Evolutionary conservation across 1,140 invertebrate species (phyloP), one percentile per base, ranked within the genome.

Genomic region (Aphaenogaster ashmeadi): DNA sequence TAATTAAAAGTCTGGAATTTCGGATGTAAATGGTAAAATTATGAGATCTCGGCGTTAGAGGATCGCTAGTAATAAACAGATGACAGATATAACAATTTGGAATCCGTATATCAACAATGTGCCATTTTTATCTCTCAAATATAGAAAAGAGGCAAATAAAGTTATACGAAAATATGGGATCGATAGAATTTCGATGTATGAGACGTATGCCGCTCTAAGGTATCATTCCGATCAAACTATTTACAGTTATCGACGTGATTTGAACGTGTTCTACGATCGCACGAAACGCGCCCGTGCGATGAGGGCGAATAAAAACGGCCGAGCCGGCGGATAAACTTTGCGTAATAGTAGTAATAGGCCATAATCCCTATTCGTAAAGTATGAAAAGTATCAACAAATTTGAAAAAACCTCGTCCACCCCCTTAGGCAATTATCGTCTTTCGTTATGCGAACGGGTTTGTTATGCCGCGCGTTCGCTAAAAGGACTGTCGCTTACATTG

Each of bases 261-360:
- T 50, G 64, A 27, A 69, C 78, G 21, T 47, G 77, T 18, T 79
- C 44, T 79, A 74, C 56, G 15, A 78, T 52, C 78, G 36, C 62
- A 27, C 62, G 50, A 27, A 44, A 21, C 60, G 47, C 47, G 62
- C 8, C 27, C 27, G 27, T 1, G 18, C 52, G 33, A 13, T 8
- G 66, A n/a, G 38, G n/a, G 47, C 13, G 56, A 50, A 54, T 47
- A 50, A 89, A 93, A 93, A 89, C 86, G 91, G 89, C 88, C 92
- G 92, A 89, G 88, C 88, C 92, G 93, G 83, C 90, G 85, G 89
- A 93, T 94, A 94, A 93, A 94, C 91, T 95, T 93, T 93, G 93
- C 90, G 92, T 92, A 93, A 92, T 92, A 94, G 92, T 93, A 86
- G 89, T 93, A 94, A 94, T 94, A 94, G 93, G 93, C 93, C 93